Evolutionary conservation across 2,888 invertebrate species (phyloP).

Genomic region (Xestia ashworthii): DNA sequence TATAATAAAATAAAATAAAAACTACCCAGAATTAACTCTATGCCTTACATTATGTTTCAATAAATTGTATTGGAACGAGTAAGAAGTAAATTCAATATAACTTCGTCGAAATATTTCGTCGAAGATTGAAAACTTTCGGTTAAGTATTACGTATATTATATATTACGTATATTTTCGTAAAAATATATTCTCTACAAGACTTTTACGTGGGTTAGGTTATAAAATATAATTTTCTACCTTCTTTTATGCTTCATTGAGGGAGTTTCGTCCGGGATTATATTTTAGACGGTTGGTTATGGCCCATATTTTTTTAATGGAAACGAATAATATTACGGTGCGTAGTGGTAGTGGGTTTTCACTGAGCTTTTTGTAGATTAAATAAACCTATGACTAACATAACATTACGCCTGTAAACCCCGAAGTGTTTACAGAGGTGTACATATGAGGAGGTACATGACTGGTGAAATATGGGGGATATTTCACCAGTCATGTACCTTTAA

Average conservation of each 20-base stretch:
- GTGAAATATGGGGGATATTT: no score
- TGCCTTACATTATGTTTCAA: background rate
- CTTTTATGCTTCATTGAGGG: constrained; percentile 32
- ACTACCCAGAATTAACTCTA: background rate
- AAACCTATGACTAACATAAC: no score
- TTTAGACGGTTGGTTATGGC: constrained; percentile 25
- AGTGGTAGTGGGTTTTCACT: background rate
- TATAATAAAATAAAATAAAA: background rate
- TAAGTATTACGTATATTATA: background rate
- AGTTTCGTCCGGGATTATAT: constrained; percentile 30
- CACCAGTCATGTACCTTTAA: no score
- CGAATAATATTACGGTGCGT: constrained; percentile 5
- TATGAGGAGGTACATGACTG: no score
- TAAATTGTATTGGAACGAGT: background rate
- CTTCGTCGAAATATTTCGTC: background rate
- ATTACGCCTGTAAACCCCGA: no score
- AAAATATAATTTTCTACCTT: constrained; percentile 39
- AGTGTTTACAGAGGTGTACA: no score
- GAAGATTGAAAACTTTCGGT: constrained; percentile 7
- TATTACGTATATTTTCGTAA: constrained; percentile 21
- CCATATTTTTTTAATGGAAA: constrained; percentile 41
- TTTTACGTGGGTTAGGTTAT: constrained; percentile 29
- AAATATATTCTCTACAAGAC: constrained; percentile 9
- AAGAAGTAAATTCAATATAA: constrained; percentile 7
- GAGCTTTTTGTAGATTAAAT: background rate